A percentile compares a stretch with the other conserved stretches of the same genome.
phyloP scores from a whole-genome alignment of 2,113 vertebrate species.

The Ailuropoda melanoleuca region DNA sequence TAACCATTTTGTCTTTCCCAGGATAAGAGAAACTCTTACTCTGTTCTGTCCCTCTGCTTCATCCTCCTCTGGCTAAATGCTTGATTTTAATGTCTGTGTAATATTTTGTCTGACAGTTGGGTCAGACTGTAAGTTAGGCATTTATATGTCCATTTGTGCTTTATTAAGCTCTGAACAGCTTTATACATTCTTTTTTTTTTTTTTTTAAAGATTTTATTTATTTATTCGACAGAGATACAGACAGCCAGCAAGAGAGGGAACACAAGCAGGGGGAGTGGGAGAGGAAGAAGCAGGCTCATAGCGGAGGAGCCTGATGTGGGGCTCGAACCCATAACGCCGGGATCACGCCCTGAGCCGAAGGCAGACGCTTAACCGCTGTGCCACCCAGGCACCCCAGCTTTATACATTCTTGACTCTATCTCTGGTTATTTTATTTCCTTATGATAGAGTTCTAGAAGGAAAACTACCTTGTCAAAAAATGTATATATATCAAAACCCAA shows the following conservation, averaged over 20 bases:
- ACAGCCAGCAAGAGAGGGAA: no score
- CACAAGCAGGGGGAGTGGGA: no score
- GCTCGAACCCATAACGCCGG: no score
- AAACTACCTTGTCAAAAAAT: background rate
- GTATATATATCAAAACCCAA: no score
- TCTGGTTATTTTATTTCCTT: background rate
- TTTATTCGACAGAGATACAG: no score
- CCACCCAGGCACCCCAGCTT: no score
- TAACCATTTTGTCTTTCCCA: background rate
- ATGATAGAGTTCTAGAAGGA: background rate
- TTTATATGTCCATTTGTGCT: background rate
- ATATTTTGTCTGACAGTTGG: background rate
- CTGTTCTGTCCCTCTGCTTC: background rate
- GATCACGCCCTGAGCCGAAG: no score
- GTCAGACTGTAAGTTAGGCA: background rate
- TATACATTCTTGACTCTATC: background rate
- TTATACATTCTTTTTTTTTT: constrained; percentile 6
- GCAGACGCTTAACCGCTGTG: no score
- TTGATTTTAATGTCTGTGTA: background rate
- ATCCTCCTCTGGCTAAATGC: background rate
- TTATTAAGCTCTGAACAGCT: constrained; percentile 20
- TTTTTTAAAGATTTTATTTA: no score
- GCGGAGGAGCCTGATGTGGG: no score
- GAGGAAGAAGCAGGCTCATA: no score
- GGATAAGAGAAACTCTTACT: background rate